Evolutionary conservation across 2,113 vertebrate species (phyloP), one percentile per base, ranked within the genome.

Genomic region (Lutjanus erythropterus): DNA sequence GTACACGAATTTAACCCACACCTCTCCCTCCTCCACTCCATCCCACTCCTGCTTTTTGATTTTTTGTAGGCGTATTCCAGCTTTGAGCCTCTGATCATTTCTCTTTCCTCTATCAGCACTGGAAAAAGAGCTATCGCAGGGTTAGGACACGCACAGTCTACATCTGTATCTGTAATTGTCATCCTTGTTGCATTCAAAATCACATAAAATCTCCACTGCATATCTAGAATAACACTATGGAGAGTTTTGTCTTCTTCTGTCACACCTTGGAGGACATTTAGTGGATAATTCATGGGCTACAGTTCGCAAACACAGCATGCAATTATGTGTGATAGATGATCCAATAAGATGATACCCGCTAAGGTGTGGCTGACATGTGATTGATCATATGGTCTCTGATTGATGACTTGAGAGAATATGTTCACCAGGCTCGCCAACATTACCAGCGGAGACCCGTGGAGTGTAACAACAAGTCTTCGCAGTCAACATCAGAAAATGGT

Each of bases 301-400:
- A 62, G 16, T 47, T 64, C 10, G 4, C 68, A 64, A 83, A 85
- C 78, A 73, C 81, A 75, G 71, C 74, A 70, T n/a, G 71, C 80
- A 78, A 84, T 91, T 87, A 86, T 49, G 70, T 33, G 60, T 92
- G 81, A 90, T 80, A 73, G 83, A 90, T 88, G 77, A 86, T 35
- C 58, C 74, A 81, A 81, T 86, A 29, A 86, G 27, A 50, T 70
- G 53, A 86, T 69, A 65, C 49, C 58, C 33, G 16, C 76, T 70
- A 50, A 86, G 72, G 69, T 84, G 75, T 52, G 60, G 72, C 5
- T 78, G 83, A 88, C 82, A 71, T 44, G 60, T 84, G 85, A 89
- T 79, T 89, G 83, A 86, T 91, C 59, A 66, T 70, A 37, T 25
- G 23, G 65, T 19, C 19, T 39, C 46, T 87, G 84, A 91, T 74